Evolutionary conservation across 2,797 vertebrate genomes (phyloP).

Genomic region (Lateolabrax maculatus): DNA sequence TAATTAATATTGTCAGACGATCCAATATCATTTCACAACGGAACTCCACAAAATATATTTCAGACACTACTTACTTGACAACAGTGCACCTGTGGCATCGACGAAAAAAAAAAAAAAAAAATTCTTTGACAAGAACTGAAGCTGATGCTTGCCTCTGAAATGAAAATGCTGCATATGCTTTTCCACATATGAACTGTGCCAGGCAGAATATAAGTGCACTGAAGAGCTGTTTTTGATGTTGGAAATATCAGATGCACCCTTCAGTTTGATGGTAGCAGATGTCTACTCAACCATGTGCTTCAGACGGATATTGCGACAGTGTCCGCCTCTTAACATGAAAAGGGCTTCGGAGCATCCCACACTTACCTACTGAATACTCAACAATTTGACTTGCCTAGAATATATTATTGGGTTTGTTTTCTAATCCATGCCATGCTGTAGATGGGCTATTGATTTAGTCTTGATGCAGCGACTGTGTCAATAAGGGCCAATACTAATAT

Average conservation of each 20-base stretch:
- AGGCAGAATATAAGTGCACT: slow-evolving; percentile 40
- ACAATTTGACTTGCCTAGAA: slow-evolving; percentile 55
- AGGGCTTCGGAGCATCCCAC: slow-evolving; percentile 44
- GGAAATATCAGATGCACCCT: slow-evolving; percentile 52
- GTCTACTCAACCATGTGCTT: slow-evolving; percentile 66
- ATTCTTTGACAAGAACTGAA: background rate
- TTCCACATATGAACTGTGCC: slow-evolving; percentile 35
- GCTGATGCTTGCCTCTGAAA: slow-evolving; percentile 22
- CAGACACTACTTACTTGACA: background rate
- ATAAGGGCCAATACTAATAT: slow-evolving; percentile 57
- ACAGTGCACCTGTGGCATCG: slow-evolving; percentile 6
- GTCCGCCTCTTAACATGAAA: slow-evolving; percentile 59
- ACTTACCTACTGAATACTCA: slow-evolving; percentile 48
- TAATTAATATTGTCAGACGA: background rate
- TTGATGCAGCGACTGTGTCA: slow-evolving; percentile 53
- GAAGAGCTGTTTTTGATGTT: slow-evolving; percentile 68
- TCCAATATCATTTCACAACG: background rate
- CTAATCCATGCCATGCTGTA: slow-evolving; percentile 47
- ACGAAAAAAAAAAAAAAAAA: no score
- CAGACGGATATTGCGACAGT: slow-evolving; percentile 42
- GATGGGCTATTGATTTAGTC: slow-evolving; percentile 66
- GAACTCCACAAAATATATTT: slow-evolving; percentile 7
- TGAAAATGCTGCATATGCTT: slow-evolving; percentile 19
- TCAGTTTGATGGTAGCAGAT: slow-evolving; percentile 55
- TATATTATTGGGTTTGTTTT: slow-evolving; percentile 59